Base-by-base conservation (phyloP, 2,888 invertebrate genomes). In the Aromia moschata region DNA sequence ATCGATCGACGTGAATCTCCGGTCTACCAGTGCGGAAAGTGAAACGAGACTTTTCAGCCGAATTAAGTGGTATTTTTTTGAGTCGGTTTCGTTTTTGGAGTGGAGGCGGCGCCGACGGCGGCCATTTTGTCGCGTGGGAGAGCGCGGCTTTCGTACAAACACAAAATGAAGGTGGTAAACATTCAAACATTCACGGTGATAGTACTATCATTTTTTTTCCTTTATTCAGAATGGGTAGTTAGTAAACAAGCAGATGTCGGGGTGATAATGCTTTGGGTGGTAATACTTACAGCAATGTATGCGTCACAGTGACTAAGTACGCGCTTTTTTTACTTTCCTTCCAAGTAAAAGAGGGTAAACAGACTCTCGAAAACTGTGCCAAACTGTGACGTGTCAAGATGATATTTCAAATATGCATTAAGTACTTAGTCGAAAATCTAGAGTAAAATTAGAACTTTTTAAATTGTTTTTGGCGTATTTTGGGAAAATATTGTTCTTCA, bases 81-180 rank as follows among this genome's bases (percentile, higher is more conserved):
- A 16, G 33, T 31, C 15, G 30, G 5, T 7, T 31, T 40, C 31
- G 41, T 67, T 68, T n/a, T 66, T 64, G 67, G 57, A 52, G 64
- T 60, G 62, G 40, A 57, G 52, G 54, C 18, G 53, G 58, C 57
- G 59, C 54, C 57, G 59, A 5, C 41, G 40, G 36, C 47, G 59
- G 68, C 68, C 66, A 69, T 69, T 58, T 69, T 69, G 58, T 58
- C 38, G 11, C 14, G 37, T 36, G 36, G 37, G 46, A 54, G 54
- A 51, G 45, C 17, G 49, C n/a, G 45, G 43, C 44, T 61, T 49
- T 45, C 11, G 41, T 44, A 54, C 56, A 44, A 59, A 59, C 7
- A 25, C 25, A 25, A 25, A 25, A 55, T 56, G 31, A 58, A 41
- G 40, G 37, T 20, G 53, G 45, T 46, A 40, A 41, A 58, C 36